phyloP scores from a whole-genome alignment of 2,113 vertebrate genomes.

The Morphnarchus princeps region DNA sequence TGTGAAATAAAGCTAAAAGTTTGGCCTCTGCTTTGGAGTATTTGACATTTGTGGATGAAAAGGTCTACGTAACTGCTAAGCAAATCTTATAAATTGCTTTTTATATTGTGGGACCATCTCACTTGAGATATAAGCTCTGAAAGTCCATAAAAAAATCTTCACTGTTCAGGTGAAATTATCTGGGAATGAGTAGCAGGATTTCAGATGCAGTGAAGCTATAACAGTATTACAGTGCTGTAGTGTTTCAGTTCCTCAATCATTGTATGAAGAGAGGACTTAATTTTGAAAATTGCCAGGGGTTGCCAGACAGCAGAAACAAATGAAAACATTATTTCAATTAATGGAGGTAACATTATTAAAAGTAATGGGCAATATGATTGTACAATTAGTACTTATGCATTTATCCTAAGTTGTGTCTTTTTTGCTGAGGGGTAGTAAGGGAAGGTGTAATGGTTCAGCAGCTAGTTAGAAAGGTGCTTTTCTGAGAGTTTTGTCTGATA shows the following conservation, averaged over 20 bases:
- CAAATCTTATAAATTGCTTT: neutral
- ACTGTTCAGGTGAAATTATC: neutral
- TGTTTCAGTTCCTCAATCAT: neutral
- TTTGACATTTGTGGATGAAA: neutral
- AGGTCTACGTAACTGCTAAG: neutral
- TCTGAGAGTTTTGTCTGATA: neutral
- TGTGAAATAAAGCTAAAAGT: neutral
- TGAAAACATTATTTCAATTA: slow-evolving; percentile 37
- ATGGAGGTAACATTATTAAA: slow-evolving; percentile 40
- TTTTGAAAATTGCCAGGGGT: slow-evolving; percentile 53
- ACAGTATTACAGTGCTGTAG: neutral
- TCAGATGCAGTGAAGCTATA: neutral
- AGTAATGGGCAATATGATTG: slow-evolving; percentile 26
- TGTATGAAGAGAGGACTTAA: neutral
- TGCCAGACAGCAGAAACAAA: slow-evolving; percentile 25
- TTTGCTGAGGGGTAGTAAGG: neutral
- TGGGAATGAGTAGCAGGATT: neutral
- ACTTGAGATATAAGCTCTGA: neutral
- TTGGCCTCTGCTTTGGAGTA: neutral
- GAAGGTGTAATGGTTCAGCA: neutral
- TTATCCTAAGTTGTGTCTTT: neutral
- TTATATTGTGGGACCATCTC: neutral
- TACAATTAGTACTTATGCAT: neutral
- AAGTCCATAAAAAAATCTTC: neutral
- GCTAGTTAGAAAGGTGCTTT: neutral